These are phyloP conservation scores for Jordanella pulchra DNA, from an alignment of 2,797 vertebrate genomes.

Conservation along the genomic window DNA sequence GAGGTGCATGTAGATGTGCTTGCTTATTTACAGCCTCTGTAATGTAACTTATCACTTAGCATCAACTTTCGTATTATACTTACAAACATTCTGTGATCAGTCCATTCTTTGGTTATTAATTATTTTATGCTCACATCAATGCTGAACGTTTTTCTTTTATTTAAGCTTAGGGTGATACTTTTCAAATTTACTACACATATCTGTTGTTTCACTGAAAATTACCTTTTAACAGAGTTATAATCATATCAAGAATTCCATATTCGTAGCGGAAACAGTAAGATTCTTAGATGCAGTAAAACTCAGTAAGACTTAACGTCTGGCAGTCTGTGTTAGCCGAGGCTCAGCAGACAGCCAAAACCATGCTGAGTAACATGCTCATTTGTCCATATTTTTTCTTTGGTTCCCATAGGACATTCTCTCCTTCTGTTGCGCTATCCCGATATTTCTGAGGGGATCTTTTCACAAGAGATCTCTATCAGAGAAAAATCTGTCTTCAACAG, in stretches of 20 bases:
- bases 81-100: neutral
- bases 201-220: neutral
- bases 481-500: constrained; percentile 70
- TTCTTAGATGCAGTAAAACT: constrained; percentile 41
- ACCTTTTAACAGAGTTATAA: constrained; percentile 8
- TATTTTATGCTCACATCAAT: neutral
- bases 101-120: neutral
- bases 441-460: constrained; percentile 64
- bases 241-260: neutral
- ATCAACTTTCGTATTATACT: neutral
- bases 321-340: constrained; percentile 62
- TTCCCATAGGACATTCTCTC: constrained; percentile 65
- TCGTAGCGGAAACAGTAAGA: constrained; percentile 8
- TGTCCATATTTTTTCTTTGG: constrained; percentile 76
- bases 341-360: constrained; percentile 66
- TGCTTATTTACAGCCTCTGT: constrained; percentile 38
- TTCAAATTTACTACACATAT: constrained; percentile 7
- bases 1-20: constrained; percentile 29
- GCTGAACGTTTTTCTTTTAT: neutral
- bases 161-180: neutral
- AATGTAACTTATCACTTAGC: constrained; percentile 25
- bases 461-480: constrained; percentile 73
- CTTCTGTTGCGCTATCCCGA: constrained; percentile 76
- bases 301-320: constrained; percentile 48
- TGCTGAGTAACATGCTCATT: constrained; percentile 75